Percentiles rank a stretch among this genome's conserved stretches.
Evolutionary conservation across 2,888 invertebrate genomes (phyloP).

Genomic region (Lepidochitona cinerea): DNA sequence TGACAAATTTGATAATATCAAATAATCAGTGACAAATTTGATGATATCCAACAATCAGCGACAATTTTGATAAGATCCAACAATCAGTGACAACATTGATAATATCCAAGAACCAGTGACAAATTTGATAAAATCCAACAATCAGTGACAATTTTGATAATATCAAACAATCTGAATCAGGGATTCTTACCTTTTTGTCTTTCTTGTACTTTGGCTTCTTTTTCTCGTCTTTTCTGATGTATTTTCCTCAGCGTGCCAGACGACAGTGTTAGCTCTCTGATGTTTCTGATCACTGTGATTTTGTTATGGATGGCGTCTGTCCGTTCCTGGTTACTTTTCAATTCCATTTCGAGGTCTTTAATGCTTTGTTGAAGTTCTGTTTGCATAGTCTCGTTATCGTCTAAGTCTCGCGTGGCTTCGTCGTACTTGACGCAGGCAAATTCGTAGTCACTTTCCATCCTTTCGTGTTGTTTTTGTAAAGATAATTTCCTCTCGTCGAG

Average conservation of each 20-base stretch:
- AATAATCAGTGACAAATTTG: too few relatives aligned
- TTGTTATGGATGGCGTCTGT: background rate
- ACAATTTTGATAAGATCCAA: too few relatives aligned
- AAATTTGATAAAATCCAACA: too few relatives aligned
- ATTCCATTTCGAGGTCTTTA: background rate
- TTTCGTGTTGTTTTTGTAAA: constrained; percentile 34
- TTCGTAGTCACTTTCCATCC: constrained; percentile 42
- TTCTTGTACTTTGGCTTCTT: constrained; percentile 27
- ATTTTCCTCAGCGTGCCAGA: constrained; percentile 53
- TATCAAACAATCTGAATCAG: too few relatives aligned
- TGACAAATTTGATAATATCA: too few relatives aligned
- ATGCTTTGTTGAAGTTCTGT: constrained; percentile 21
- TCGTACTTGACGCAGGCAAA: constrained; percentile 40
- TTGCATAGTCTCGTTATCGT: constrained; percentile 19
- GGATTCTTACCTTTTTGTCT: background rate
- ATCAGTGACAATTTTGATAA: too few relatives aligned
- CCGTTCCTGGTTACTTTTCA: background rate
- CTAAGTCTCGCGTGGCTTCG: constrained; percentile 42
- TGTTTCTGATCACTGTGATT: constrained; percentile 44
- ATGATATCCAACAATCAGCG: too few relatives aligned
- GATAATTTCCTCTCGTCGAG: constrained; percentile 37
- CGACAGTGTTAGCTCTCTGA: constrained; percentile 53
- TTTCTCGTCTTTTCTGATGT: constrained; percentile 37
- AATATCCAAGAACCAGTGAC: too few relatives aligned
- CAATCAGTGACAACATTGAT: too few relatives aligned